Conservation (phyloP, 2,888 invertebrate genomes). For the Melanophora roralis region DNA sequence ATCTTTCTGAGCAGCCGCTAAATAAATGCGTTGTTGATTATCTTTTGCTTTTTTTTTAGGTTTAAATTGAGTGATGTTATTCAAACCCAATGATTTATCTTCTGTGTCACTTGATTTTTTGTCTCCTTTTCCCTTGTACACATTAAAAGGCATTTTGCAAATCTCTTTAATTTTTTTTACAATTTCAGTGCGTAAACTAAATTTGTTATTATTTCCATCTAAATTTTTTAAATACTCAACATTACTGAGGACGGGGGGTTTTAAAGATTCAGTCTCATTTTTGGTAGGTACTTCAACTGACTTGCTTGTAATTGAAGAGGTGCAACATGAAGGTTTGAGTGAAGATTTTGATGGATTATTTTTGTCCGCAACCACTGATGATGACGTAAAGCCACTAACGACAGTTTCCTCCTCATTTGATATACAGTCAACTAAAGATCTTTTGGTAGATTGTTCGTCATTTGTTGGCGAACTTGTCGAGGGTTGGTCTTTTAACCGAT, state of each 20-base stretch:
- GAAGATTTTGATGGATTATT: background rate
- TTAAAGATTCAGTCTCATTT: background rate
- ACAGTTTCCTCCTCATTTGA: background rate
- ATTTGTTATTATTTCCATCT: background rate
- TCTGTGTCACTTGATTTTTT: slow-evolving; percentile 14
- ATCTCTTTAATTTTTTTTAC: slow-evolving; percentile 62
- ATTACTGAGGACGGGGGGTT: background rate
- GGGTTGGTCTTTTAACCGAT: background rate
- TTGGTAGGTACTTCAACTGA: background rate
- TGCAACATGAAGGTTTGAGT: background rate
- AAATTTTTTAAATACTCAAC: background rate
- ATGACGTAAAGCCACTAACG: background rate
- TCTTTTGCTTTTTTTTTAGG: background rate
- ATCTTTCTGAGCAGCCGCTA: background rate
- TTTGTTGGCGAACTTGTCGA: slow-evolving; percentile 7
- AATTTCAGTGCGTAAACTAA: slow-evolving; percentile 46
- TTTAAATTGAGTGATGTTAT: background rate
- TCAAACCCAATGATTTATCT: slow-evolving; percentile 26
- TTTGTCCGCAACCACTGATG: background rate
- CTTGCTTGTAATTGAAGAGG: background rate
- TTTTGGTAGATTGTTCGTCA: slow-evolving; percentile 7
- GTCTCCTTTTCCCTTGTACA: background rate
- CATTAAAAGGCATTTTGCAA: slow-evolving; percentile 58
- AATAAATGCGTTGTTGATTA: background rate
- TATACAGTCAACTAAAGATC: background rate